Percentiles rank a stretch among this genome's conserved stretches.
phyloP scores from a whole-genome alignment of 1,140 invertebrate genomes.

The Homarus americanus region DNA sequence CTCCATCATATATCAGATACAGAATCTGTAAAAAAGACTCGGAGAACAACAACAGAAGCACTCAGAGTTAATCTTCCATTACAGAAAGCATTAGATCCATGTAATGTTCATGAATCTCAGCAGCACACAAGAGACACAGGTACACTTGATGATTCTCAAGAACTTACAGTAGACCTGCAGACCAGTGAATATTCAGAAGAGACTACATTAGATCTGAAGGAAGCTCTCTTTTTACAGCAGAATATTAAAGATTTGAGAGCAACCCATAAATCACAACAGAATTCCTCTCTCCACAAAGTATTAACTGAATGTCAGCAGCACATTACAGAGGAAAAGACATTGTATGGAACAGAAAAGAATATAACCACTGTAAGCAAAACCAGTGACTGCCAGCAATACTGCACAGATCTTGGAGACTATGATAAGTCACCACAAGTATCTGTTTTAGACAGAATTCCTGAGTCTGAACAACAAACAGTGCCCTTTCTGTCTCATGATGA shows the following conservation, averaged over 20 bases:
- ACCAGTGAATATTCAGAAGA: neutral
- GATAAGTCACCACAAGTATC: neutral
- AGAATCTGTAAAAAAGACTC: neutral
- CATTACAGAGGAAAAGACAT: neutral
- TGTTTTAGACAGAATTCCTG: neutral
- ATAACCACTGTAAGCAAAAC: neutral
- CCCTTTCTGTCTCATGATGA: constrained; percentile 24
- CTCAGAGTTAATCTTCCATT: neutral
- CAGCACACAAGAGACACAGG: neutral
- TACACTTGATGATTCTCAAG: neutral
- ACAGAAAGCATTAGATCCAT: constrained; percentile 1
- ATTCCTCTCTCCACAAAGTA: neutral
- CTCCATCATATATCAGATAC: constrained; percentile 36
- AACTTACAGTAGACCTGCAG: neutral
- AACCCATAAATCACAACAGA: neutral
- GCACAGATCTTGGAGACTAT: neutral
- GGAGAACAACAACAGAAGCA: neutral
- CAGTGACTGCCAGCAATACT: constrained; percentile 2
- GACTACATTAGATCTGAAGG: neutral
- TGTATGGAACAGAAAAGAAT: neutral
- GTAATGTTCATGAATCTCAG: neutral
- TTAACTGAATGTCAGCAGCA: constrained; percentile 14
- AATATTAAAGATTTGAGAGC: neutral
- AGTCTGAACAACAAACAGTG: constrained; percentile 5
- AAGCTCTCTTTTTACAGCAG: neutral